Conservation (phyloP, 1,140 invertebrate genomes). For the Bilobella aurantiaca region DNA sequence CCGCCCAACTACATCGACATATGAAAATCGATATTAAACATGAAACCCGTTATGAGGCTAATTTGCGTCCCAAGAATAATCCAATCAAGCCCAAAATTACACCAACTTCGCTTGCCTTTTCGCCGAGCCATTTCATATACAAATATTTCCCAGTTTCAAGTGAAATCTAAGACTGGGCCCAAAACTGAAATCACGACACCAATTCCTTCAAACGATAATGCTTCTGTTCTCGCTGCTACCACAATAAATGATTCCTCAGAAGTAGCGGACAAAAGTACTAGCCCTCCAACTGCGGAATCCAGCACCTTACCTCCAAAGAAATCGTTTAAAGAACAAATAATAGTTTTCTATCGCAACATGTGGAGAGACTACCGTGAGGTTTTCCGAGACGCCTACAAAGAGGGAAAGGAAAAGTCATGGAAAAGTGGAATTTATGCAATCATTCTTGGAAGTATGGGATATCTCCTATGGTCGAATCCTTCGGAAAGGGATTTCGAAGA, state of each 20-base stretch:
- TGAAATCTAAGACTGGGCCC: background rate
- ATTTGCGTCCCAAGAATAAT: too few relatives aligned
- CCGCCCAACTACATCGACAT: too few relatives aligned
- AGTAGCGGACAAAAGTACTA: background rate
- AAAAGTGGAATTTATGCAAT: constrained; percentile 35
- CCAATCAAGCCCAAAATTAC: background rate
- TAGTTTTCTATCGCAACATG: constrained; percentile 20
- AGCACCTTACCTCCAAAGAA: background rate
- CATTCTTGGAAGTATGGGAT: constrained; percentile 17
- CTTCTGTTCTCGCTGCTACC: background rate
- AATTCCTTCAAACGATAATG: background rate
- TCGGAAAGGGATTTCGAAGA: constrained; percentile 51
- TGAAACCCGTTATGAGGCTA: too few relatives aligned
- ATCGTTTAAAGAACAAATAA: background rate
- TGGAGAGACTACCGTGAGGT: constrained; percentile 42
- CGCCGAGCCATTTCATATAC: background rate
- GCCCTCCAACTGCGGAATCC: background rate
- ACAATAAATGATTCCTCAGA: background rate
- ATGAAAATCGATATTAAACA: too few relatives aligned
- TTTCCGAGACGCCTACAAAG: constrained; percentile 38
- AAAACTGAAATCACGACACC: too few relatives aligned
- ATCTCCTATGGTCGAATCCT: constrained; percentile 48
- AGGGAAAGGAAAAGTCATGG: constrained; percentile 38
- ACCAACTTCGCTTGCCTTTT: background rate
- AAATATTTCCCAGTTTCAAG: background rate